A percentile compares a stretch with the other conserved stretches of the same genome.
These are phyloP conservation scores for Glossophaga mutica DNA, from an alignment of 2,797 vertebrate genomes.

Conservation along the genomic window DNA sequence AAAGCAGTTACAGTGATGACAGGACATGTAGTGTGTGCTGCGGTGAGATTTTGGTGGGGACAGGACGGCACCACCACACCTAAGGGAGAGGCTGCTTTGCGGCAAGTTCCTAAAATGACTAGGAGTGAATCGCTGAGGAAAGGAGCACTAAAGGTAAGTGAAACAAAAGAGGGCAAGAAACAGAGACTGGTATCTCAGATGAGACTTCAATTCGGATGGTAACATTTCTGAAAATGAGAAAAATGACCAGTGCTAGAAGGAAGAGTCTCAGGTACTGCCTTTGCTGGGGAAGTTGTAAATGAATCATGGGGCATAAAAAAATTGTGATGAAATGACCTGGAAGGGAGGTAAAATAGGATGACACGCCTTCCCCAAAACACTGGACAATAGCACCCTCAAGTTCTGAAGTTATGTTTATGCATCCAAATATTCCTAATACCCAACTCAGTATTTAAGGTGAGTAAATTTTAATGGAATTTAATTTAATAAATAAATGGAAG, in stretches of 20 bases:
- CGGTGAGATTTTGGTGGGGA: not conserved
- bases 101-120: not conserved
- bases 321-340: not conserved
- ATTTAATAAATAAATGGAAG: not conserved
- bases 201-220: not conserved
- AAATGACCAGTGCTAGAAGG: not conserved
- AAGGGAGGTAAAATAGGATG: not conserved
- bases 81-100: not conserved
- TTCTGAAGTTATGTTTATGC: not conserved
- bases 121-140: not conserved
- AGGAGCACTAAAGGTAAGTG: not conserved
- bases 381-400: not conserved
- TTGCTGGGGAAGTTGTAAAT: not conserved
- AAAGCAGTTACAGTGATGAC: not conserved
- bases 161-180: not conserved
- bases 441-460: not conserved
- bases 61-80: not conserved
- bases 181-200: not conserved
- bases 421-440: not conserved
- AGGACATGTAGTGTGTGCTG: rapidly evolving
- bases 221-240: not conserved
- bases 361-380: rapidly evolving
- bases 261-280: not conserved
- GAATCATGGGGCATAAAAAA: not conserved
- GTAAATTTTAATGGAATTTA: not conserved